These are phyloP conservation scores for Ectemnius cavifrons DNA, from an alignment of 2,888 invertebrate genomes.

Conservation along the genomic window DNA sequence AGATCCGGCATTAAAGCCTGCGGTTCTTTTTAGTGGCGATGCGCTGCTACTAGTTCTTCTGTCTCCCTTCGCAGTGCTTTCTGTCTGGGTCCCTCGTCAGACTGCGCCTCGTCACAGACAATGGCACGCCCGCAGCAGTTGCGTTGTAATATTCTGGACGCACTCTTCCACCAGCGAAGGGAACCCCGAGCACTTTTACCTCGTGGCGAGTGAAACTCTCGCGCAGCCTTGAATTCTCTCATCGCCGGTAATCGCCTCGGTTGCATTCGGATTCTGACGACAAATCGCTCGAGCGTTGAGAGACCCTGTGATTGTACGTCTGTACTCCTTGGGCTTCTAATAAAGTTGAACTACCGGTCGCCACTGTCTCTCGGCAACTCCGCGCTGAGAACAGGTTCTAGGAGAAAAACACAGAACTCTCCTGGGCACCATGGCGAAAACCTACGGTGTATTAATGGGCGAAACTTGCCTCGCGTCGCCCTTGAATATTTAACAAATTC, in stretches of 20 bases:
- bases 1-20: not conserved
- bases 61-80: not conserved
- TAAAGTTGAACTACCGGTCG: constrained; percentile 12
- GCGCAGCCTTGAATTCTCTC: constrained; percentile 29
- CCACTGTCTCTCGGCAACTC: not conserved
- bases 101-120: constrained; percentile 24
- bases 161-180: not conserved
- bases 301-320: not conserved
- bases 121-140: constrained; percentile 25
- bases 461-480: constrained; percentile 4
- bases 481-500: constrained; percentile 45
- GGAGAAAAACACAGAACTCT: constrained; percentile 14
- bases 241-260: constrained; percentile 21
- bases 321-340: not conserved
- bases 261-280: not conserved
- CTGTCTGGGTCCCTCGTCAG: constrained; percentile 17
- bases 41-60: constrained; percentile 1
- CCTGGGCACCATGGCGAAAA: constrained; percentile 12
- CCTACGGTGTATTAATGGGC: constrained; percentile 17
- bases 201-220: constrained; percentile 19
- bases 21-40: constrained; percentile 10
- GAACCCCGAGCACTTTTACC: constrained; percentile 22
- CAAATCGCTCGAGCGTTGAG: constrained; percentile 13
- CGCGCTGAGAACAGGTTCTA: not conserved
- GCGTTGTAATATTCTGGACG: constrained; percentile 28